Evolutionary conservation across 2,888 invertebrate genomes (phyloP).

Genomic region (Drosophila nr. perissopoda): DNA sequence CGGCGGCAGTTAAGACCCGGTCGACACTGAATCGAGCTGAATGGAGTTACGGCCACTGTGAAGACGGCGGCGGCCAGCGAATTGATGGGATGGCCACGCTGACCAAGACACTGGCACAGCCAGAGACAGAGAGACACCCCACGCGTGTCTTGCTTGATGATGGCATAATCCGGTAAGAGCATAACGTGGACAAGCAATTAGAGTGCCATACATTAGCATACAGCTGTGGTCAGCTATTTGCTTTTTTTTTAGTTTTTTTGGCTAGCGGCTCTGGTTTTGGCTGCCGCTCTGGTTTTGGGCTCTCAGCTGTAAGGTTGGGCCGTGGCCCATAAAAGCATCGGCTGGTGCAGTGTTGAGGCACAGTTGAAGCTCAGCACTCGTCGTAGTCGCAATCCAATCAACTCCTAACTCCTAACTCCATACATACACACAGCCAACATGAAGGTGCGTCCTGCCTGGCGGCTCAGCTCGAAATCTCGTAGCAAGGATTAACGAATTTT

Average conservation of each 20-base stretch:
- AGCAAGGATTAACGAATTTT: constrained; percentile 47
- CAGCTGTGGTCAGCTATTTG: constrained; percentile 12
- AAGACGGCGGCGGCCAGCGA: constrained; percentile 1
- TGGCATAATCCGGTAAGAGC: constrained; percentile 64
- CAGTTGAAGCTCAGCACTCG: constrained; percentile 70
- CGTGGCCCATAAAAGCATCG: constrained; percentile 58
- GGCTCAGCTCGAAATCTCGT: constrained; percentile 32
- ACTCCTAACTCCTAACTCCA: constrained; percentile 25
- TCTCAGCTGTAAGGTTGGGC: background rate
- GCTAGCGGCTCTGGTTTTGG: background rate
- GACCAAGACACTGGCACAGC: background rate
- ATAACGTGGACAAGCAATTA: constrained; percentile 74
- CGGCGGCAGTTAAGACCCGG: constrained; percentile 26
- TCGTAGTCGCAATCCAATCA: constrained; percentile 44
- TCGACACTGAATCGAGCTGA: constrained; percentile 25
- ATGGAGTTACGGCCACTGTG: constrained; percentile 9
- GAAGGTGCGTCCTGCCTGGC: constrained; percentile 62
- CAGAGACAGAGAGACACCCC: background rate
- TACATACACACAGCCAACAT: constrained; percentile 49
- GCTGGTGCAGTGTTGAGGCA: constrained; percentile 40
- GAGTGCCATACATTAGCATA: constrained; percentile 63
- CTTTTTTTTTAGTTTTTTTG: constrained; percentile 1
- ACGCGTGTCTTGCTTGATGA: constrained; percentile 26
- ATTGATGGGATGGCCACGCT: background rate
- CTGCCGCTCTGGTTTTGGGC: background rate